phyloP scores from a whole-genome alignment of 2,888 invertebrate species.

The Drosophila monieri region DNA sequence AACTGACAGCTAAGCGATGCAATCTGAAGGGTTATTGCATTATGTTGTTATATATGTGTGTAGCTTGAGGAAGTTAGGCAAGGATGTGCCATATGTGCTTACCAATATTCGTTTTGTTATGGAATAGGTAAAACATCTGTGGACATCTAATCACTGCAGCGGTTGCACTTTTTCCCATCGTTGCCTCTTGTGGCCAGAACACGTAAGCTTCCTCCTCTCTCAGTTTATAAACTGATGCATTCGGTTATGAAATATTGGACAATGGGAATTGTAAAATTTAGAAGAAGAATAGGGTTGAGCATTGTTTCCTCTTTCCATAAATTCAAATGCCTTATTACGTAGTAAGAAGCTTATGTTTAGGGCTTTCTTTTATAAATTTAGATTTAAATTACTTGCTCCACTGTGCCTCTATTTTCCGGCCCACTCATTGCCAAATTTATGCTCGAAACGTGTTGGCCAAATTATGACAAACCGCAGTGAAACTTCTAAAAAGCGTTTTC shows the following conservation, averaged over 20 bases:
- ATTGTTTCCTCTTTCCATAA: background rate
- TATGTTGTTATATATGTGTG: background rate
- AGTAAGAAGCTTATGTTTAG: background rate
- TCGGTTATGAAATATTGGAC: constrained; percentile 11
- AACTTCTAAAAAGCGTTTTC: constrained; percentile 66
- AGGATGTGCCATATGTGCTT: background rate
- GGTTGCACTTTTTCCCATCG: background rate
- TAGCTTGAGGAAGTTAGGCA: background rate
- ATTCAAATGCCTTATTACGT: background rate
- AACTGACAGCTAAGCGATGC: constrained; percentile 14
- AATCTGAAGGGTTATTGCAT: constrained; percentile 9
- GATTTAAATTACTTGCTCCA: constrained; percentile 1
- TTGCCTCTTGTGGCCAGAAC: background rate
- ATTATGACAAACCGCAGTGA: constrained; percentile 67
- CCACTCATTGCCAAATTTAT: constrained; percentile 58
- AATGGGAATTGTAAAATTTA: background rate
- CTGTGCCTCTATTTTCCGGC: constrained; percentile 22
- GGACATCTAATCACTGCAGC: background rate
- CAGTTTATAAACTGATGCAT: constrained; percentile 24
- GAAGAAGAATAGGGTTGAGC: background rate
- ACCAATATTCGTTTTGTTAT: background rate
- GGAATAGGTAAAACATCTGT: constrained; percentile 17
- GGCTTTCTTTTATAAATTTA: background rate
- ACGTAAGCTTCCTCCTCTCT: constrained; percentile 14
- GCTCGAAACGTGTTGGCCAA: constrained; percentile 68